phyloP scores from a whole-genome alignment of 2,888 invertebrate genomes.

The Oasisia sp. region DNA sequence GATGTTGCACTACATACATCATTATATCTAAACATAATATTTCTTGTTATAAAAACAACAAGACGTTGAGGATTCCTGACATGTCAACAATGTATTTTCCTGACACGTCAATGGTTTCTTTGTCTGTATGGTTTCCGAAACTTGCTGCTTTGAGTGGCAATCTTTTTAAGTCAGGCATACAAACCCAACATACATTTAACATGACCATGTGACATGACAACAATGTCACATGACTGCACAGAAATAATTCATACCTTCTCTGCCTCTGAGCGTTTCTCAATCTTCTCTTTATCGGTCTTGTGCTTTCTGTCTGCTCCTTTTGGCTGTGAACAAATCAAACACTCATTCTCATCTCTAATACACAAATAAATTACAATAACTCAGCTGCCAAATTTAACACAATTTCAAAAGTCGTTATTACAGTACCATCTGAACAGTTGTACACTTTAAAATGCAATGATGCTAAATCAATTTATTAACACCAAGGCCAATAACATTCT shows the following conservation, averaged over 20 bases:
- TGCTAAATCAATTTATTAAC: too few species aligned
- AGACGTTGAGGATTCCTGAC: too few species aligned
- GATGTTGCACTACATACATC: background rate
- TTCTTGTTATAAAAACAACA: too few species aligned
- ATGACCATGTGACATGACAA: background rate
- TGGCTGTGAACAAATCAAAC: constrained; percentile 69
- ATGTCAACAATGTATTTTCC: too few species aligned
- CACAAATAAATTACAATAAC: background rate
- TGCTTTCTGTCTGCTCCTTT: constrained; percentile 97
- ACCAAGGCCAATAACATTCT: background rate
- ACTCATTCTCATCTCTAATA: background rate
- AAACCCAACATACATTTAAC: background rate
- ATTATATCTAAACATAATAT: background rate
- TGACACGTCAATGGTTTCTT: too few species aligned
- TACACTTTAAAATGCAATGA: too few species aligned
- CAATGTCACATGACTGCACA: background rate
- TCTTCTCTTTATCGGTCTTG: constrained; percentile 95
- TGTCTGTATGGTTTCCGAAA: too few species aligned
- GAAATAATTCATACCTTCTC: constrained; percentile 45
- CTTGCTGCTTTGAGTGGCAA: too few species aligned
- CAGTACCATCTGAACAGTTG: too few species aligned
- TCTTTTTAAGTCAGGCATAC: too few species aligned
- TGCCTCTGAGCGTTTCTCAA: constrained; percentile 73
- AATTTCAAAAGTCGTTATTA: too few species aligned
- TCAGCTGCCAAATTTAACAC: background rate